Conservation (phyloP, 2,797 vertebrate genomes). For the Podarcis siculus region DNA sequence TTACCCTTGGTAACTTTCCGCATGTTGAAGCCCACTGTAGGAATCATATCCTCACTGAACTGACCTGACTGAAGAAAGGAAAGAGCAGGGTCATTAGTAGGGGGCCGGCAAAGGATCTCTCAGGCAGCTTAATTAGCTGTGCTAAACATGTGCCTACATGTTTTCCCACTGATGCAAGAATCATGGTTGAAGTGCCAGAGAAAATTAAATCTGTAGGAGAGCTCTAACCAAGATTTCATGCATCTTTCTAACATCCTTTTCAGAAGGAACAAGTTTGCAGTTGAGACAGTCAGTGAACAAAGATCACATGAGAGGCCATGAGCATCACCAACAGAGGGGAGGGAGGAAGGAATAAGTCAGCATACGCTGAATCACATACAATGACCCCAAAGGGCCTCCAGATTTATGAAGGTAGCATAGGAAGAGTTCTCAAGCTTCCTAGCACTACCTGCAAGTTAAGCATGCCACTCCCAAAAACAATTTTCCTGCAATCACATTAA, state of each 20-base stretch:
- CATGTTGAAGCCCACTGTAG: constrained; percentile 99
- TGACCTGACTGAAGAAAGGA: constrained; percentile 89
- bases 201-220: not conserved
- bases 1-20: constrained; percentile 98
- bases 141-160: not conserved
- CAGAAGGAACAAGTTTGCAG: not conserved
- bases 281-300: not conserved
- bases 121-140: not conserved
- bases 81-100: not conserved
- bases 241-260: not conserved
- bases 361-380: not conserved
- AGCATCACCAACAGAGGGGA: not conserved
- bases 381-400: not conserved
- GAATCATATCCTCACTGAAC: constrained; percentile 99
- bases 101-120: not conserved
- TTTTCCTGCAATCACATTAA: not conserved
- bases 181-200: not conserved
- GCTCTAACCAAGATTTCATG: not conserved
- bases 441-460: not conserved
- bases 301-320: not conserved
- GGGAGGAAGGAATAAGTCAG: not conserved
- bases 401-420: not conserved
- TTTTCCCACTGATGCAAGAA: not conserved
- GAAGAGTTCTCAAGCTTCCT: not conserved
- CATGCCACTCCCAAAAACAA: not conserved